Base-by-base conservation (phyloP, 2,888 invertebrate genomes). In the Cryptocheilus praepositus region DNA sequence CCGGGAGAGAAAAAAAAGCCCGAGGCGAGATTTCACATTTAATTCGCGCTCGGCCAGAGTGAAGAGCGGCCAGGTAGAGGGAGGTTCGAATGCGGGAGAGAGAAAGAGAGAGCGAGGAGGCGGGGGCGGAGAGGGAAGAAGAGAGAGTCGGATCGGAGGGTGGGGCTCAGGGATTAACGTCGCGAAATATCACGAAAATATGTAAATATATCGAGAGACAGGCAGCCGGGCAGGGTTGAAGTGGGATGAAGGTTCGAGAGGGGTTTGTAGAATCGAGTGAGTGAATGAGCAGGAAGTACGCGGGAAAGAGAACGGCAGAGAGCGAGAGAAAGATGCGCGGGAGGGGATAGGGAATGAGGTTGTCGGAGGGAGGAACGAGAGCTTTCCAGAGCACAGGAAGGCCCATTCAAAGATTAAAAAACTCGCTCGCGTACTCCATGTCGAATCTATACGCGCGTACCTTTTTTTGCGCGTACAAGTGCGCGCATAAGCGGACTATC, bases 131-230 rank as follows among this genome's bases (percentile, higher is more conserved):
- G 45, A 57, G 51, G 61, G 73, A 60, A 68, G 62, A 69, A 64
- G 64, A 36, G 69, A 36, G 59, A 45, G 54, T 28, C 18, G 13
- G 61, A 52, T 67, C 61, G 49, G 15, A 49, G 54, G 53, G 53
- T 51, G 66, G 65, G 80, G 75, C 75, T 74, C 73, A 67, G 70
- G 82, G 85, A 84, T 87, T 85, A 87, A 80, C 80, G 78, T 82
- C 67, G 79, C 79, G 78, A 82, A 82, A 83, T 84, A 84, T 85
- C 79, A 81, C 80, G 74, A 80, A 85, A 85, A 85, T 85, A 84
- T 86, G 82, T 83, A 83, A 85, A 85, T 84, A 83, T 81, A 79
- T 81, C 79, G 82, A 78, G 74, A 76, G 77, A 77, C 73, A 74
- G 72, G 72, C 72, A 73, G 70, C 69, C 65, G 70, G 63, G 64